phyloP scores from a whole-genome alignment of 1,140 invertebrate species.

The Harpegnathos saltator region DNA sequence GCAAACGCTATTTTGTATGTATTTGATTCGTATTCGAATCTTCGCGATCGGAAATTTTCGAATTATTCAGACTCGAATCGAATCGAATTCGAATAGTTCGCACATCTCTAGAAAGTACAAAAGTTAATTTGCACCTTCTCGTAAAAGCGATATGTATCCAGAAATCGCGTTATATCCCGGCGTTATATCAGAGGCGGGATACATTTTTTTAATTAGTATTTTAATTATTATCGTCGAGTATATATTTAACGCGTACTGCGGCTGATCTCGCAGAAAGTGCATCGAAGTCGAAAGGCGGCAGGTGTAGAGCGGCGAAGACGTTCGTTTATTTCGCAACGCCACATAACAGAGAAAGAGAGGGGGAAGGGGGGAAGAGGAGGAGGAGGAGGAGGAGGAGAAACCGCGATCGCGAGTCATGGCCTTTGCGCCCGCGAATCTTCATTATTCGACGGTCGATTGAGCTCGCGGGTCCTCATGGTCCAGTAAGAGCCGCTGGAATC shows the following conservation, averaged over 20 bases:
- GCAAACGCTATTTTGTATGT: too few relatives aligned
- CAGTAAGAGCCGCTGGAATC: constrained; percentile 51
- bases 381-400: too few relatives aligned
- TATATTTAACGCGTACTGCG: too few relatives aligned
- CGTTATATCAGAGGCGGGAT: neutral
- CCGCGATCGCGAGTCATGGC: neutral
- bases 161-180: constrained; percentile 15
- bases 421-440: constrained; percentile 3
- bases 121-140: neutral
- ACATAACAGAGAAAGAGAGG: too few relatives aligned
- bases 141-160: neutral
- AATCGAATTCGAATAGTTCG: too few relatives aligned
- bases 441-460: constrained; percentile 23
- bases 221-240: neutral
- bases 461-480: constrained; percentile 14
- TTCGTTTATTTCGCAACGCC: constrained; percentile 9
- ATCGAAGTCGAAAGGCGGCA: neutral
- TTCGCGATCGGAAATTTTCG: too few relatives aligned
- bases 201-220: too few relatives aligned
- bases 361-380: too few relatives aligned
- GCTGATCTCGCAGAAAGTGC: too few relatives aligned
- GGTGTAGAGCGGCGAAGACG: neutral
- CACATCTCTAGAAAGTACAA: neutral
- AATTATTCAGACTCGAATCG: too few relatives aligned
- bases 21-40: too few relatives aligned